Base-by-base conservation (phyloP, 2,888 invertebrate genomes). In the Chironomus riparius region DNA sequence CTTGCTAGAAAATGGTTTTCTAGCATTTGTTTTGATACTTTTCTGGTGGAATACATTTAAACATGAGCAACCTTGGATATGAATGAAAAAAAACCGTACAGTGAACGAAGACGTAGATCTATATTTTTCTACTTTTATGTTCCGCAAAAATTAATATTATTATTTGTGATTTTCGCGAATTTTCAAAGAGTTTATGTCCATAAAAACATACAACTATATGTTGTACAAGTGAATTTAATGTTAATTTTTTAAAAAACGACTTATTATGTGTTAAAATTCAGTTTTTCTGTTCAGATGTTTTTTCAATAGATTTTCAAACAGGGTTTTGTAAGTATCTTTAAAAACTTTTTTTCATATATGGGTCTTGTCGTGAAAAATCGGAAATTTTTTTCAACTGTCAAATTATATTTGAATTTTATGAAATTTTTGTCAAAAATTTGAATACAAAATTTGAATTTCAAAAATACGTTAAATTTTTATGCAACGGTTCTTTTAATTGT, bases 271-370 rank as follows among this genome's bases (percentile, higher is more conserved):
- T 48, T 22, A 74, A 74, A 74, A 48, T 15, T 68, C 22, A 62
- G 18, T 24, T 47, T 68, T 65, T 74, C 15, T 47, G 47, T 47
- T 68, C 74, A 74, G 65, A 68, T 74, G 74, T 74, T 68, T 72
- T 24, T 24, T 65, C 62, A 38, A 61, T 62, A 38, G 38, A 38
- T 38, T 38, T 38, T 38, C 38, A 38, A 38, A 28, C 72, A 72
- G 72, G 72, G 72, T 15, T 72, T 62, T 61, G 72, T 74, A 74
- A 74, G 74, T 74, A 65, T 24, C 18, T 4, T 4, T 65, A 24
- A n/a, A 48, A n/a, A 48, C 12, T n/a, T n/a, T 24, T 65, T 24
- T 24, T 62, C 2, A 5, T 38, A 38, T 10, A 38, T 38, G 38
- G 38, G 38, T 38, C 38, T 38, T 10, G 38, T 10, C 38, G 38